Conservation (phyloP, 2,113 vertebrate species). For the Cochlearius cochlearius region DNA sequence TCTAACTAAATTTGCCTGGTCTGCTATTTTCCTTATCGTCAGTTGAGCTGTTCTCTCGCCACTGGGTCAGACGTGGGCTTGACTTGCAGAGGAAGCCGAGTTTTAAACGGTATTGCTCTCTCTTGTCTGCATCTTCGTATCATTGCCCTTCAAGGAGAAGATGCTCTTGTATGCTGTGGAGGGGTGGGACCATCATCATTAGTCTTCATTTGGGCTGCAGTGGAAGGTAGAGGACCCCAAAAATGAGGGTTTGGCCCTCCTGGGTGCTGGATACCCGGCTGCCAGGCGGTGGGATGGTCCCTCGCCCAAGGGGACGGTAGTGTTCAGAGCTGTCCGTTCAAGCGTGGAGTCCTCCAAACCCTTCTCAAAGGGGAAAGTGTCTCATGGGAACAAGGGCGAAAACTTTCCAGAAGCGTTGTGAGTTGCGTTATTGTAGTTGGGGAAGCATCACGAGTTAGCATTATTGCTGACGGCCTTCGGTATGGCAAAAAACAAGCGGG, state of each 20-base stretch:
- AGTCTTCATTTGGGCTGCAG: background rate
- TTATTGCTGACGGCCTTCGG: background rate
- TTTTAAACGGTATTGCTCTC: constrained; percentile 25
- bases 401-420: accelerated
- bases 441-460: accelerated
- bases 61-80: constrained; percentile 52
- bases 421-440: background rate
- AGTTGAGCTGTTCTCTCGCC: constrained; percentile 58
- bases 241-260: background rate
- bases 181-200: background rate
- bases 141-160: background rate
- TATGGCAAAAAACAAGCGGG: background rate
- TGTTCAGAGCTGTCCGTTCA: accelerated
- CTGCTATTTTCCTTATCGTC: constrained; percentile 76
- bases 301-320: background rate
- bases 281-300: background rate
- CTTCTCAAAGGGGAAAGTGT: background rate
- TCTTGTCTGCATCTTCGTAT: background rate
- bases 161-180: background rate
- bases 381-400: accelerated
- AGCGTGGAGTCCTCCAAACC: background rate
- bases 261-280: background rate
- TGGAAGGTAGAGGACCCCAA: background rate
- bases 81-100: constrained; percentile 10
- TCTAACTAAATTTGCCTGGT: constrained; percentile 63